phyloP scores from a whole-genome alignment of 2,113 vertebrate genomes.

The Campylomormyrus tamandua region DNA sequence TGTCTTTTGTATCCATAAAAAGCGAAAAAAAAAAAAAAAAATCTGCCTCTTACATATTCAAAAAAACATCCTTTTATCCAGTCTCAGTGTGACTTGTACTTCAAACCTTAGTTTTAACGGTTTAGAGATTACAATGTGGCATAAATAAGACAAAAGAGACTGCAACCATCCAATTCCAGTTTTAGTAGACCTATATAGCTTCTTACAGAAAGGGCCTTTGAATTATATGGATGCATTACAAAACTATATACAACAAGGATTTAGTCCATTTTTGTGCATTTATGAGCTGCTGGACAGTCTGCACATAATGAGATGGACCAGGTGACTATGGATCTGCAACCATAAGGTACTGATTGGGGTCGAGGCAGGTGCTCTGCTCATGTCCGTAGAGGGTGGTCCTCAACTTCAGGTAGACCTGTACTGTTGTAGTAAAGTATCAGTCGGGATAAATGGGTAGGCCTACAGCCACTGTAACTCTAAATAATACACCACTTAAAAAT shows the following conservation, averaged over 20 bases:
- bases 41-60: not conserved
- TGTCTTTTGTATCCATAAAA: not conserved
- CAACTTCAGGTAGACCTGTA: not conserved
- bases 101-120: not conserved
- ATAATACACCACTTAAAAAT: not conserved
- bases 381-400: not conserved
- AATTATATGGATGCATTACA: not conserved
- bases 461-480: not conserved
- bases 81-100: not conserved
- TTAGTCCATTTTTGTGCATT: not conserved
- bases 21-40: not conserved
- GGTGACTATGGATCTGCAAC: not conserved
- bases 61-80: not conserved
- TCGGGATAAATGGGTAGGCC: not conserved
- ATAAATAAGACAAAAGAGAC: not conserved
- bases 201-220: not conserved
- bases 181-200: not conserved
- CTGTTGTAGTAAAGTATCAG: not conserved
- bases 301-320: not conserved
- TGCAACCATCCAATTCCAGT: not conserved
- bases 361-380: not conserved
- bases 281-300: not conserved
- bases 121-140: not conserved
- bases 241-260: not conserved
- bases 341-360: not conserved